Base-by-base conservation (phyloP, 2,888 invertebrate species). In the Azorinus chamasolen region DNA sequence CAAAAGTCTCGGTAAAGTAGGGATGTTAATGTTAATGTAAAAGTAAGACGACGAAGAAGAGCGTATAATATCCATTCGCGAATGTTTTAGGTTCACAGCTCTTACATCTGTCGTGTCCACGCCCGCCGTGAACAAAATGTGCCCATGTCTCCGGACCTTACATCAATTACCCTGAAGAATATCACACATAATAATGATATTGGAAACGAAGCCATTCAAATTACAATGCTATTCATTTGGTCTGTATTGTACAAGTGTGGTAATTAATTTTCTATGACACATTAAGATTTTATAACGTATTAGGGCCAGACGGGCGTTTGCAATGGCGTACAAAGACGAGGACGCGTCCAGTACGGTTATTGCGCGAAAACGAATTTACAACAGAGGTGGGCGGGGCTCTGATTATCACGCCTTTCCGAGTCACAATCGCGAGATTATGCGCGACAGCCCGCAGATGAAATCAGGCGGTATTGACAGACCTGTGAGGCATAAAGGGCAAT, bases 201-300 rank as follows among this genome's bases (percentile, higher is more conserved):
- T 39, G 50, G 63, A 48, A 63, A 71, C 59, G 48, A 57, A 71
- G 57, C 57, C 48, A 59, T 63, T 41, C 48, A 55, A 41, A 45
- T 43, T 51, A 51, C 51, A 71, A 59, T 39, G 58, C 39, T n/a
- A 16, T 46, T 51, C 24, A 41, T 58, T 41, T 53, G 45, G 64
- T 64, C 32, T 71, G 72, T 72, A 65, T 65, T 61, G 65, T 65
- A 65, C 59, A 61, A 72, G 53, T 72, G 65, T 39, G 46, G 72
- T 72, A 77, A 77, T 77, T 77, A 77, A 77, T 77, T 77, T 63
- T 58, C 71, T 45, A 65, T 72, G 77, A 72, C 71, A 77, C 57
- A 50, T 72, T 46, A 32, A 57, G 66, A 58, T 51, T 62, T 71
- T 68, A 62, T 39, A 77, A 62, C 71, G 71, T 63, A 72, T 68